phyloP scores from a whole-genome alignment of 2,113 vertebrate genomes.

The Pelecanoides urinatrix region DNA sequence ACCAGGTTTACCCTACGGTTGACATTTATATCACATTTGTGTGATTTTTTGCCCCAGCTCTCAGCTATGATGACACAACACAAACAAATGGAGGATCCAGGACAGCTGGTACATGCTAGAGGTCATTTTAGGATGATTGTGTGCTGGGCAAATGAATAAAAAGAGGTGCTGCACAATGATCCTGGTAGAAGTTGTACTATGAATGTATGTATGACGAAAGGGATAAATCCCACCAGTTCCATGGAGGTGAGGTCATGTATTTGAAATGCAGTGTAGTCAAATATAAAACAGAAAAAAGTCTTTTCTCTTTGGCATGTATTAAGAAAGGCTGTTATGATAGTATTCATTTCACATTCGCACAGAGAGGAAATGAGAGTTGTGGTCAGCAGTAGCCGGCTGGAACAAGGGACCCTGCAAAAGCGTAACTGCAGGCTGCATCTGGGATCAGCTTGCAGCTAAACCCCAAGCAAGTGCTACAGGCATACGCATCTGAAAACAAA shows the following conservation, averaged over 20 bases:
- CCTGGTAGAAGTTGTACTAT: background rate
- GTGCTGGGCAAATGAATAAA: background rate
- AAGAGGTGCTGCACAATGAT: background rate
- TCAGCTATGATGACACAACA: background rate
- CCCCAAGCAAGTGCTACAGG: background rate
- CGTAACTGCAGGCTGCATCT: background rate
- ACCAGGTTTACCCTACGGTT: background rate
- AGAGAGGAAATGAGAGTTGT: constrained; percentile 49
- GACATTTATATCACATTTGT: background rate
- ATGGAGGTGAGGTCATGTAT: background rate
- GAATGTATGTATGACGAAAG: background rate
- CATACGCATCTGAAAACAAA: background rate
- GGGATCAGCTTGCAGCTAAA: constrained; percentile 9
- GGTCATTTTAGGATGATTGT: background rate
- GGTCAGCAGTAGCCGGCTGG: background rate
- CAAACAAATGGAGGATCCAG: background rate
- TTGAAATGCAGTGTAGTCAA: background rate
- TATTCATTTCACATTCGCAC: background rate
- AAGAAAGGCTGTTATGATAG: background rate
- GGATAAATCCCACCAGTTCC: background rate
- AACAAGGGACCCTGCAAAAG: constrained; percentile 2
- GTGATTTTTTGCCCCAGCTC: background rate
- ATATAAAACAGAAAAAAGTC: background rate
- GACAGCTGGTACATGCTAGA: background rate
- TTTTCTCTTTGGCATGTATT: background rate